These are phyloP conservation scores for Aporophyla nigra DNA, from an alignment of 2,888 invertebrate genomes.

Conservation along the genomic window DNA sequence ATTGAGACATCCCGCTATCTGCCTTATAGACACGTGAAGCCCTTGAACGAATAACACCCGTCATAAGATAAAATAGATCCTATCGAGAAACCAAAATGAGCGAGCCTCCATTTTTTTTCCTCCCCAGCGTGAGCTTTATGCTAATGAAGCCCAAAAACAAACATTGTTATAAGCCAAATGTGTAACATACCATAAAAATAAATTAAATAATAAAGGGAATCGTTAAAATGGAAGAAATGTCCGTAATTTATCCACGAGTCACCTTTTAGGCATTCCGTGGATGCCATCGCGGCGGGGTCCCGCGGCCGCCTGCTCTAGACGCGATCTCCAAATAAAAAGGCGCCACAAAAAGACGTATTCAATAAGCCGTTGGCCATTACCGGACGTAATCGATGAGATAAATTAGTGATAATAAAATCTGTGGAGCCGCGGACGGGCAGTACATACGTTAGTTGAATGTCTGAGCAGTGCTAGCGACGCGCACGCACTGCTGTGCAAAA, in stretches of 20 bases:
- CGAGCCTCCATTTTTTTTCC: slow-evolving; percentile 78
- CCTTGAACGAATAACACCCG: slow-evolving; percentile 81
- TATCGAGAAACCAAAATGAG: slow-evolving; percentile 86
- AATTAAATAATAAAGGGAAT: slow-evolving; percentile 91
- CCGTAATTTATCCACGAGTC: slow-evolving; percentile 91
- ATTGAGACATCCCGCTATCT: slow-evolving; percentile 90
- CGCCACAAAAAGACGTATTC: slow-evolving; percentile 91
- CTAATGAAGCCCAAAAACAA: slow-evolving; percentile 90
- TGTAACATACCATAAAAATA: slow-evolving; percentile 91
- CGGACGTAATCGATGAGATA: slow-evolving; percentile 89
- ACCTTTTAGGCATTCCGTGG: slow-evolving; percentile 90
- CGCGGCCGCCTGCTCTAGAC: slow-evolving; percentile 87
- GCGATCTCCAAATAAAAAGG: slow-evolving; percentile 89
- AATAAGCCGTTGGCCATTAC: slow-evolving; percentile 90
- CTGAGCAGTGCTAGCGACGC: slow-evolving; percentile 62
- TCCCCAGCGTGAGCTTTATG: slow-evolving; percentile 88
- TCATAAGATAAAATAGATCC: slow-evolving; percentile 82
- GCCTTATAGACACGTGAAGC: slow-evolving; percentile 84
- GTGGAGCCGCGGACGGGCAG: slow-evolving; percentile 70
- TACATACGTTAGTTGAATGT: slow-evolving; percentile 64
- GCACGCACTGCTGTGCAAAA: slow-evolving; percentile 40
- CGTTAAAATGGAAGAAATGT: slow-evolving; percentile 91
- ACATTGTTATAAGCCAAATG: slow-evolving; percentile 90
- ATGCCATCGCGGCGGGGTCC: slow-evolving; percentile 89
- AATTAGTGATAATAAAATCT: slow-evolving; percentile 89